Evolutionary conservation across 2,888 invertebrate species (phyloP), one percentile per base, ranked within the genome.

Genomic region (Orthosia gracilis): DNA sequence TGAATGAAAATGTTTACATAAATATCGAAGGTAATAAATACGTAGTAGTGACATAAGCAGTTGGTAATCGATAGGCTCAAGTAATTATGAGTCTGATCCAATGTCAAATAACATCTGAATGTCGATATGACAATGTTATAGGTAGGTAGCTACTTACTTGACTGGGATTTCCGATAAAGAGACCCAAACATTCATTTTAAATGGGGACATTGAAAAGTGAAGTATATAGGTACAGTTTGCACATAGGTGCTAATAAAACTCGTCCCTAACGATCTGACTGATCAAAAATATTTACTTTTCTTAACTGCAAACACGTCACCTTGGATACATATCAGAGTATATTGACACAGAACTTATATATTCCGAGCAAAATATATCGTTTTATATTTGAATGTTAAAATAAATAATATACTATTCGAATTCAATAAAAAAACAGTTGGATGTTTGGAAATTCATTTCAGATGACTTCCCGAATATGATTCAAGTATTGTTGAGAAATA

Each of bases 221-320:
- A 54, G 40, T 47, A 45, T 15, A 21, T 9, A 40, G 40, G 40
- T 40, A 69, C 26, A 67, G 50, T 69, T 78, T 1, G 2, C 62
- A 58, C 15, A 18, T 58, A n/a, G 18, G 64, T 68, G 67, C 21
- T 81, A 83, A 75, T 58, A 59, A 55, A 49, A 57, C 31, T n/a
- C 23, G 23, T 65, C 55, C 15, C 45, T 13, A 68, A 69, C 18
- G 58, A 40, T 66, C n/a, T 31, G 7, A 26, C 45, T 18, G 45
- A 58, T 21, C 15, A 57, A 74, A 78, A 69, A 81, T 83, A 84
- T 81, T 81, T 69, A 83, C 80, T 64, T 67, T 52, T 26, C 63
- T 31, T 57, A 26, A 55, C 47, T 58, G 55, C 45, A 50, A 17
- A 4, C 18, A 55, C 40, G 18, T 54, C 31, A 68, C 54, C 79